phyloP scores from a whole-genome alignment of 2,113 vertebrate species.

The Forbesichthys agassizii region DNA sequence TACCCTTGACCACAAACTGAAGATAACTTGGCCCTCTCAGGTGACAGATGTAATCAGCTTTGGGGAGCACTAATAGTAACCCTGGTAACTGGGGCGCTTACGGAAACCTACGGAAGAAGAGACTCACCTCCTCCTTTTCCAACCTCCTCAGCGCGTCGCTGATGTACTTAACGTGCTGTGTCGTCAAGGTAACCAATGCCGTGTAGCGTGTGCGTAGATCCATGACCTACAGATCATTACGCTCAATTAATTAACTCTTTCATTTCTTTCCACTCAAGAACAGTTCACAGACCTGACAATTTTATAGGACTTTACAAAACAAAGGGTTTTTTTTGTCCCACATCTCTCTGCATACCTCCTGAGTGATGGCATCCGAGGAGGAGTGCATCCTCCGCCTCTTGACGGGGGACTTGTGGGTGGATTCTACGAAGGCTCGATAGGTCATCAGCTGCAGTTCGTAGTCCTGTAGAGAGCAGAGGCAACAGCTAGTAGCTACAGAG shows the following conservation, averaged over 20 bases:
- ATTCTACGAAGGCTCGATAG: conserved; percentile 92
- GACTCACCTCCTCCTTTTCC: conserved; percentile 91
- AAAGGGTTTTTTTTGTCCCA: not conserved
- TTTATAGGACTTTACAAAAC: too few relatives aligned
- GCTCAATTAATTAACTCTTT: not conserved
- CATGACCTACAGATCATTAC: conserved; percentile 85
- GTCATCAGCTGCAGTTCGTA: conserved; percentile 98
- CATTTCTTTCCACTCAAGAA: too few relatives aligned
- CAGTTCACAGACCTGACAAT: too few relatives aligned
- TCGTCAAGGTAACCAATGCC: conserved; percentile 92
- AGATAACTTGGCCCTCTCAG: too few relatives aligned
- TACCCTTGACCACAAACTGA: too few relatives aligned
- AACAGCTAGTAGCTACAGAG: not conserved
- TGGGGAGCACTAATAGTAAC: too few relatives aligned
- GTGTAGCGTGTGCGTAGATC: conserved; percentile 95
- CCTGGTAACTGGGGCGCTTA: not conserved
- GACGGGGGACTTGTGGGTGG: conserved; percentile 90
- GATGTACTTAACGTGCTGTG: conserved; percentile 97
- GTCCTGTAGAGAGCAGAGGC: conserved; percentile 74
- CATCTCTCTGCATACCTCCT: conserved; percentile 81
- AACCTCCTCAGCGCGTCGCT: conserved; percentile 90
- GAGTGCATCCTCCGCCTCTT: conserved; percentile 92
- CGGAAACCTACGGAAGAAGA: not conserved
- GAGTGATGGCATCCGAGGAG: conserved; percentile 92
- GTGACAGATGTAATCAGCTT: too few relatives aligned